Evolutionary conservation across 2,888 invertebrate genomes (phyloP), one percentile per base, ranked within the genome.

Genomic region (Cheilosia variabilis): DNA sequence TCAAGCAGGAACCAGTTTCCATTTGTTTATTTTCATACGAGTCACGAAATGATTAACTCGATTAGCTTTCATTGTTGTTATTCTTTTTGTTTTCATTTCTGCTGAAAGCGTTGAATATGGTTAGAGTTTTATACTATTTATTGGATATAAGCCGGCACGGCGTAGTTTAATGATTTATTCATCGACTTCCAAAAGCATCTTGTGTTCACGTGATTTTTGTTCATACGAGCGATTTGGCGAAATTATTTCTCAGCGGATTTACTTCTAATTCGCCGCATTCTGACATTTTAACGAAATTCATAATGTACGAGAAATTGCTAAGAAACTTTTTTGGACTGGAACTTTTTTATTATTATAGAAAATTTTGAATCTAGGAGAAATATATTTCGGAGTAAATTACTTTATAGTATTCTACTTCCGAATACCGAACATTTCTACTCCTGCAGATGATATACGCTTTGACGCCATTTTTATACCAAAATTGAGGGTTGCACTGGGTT

Each of bases 1-100:
- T n/a, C 10, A 71, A 60, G 37, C 15, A 13, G 27, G 13, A 68
- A 55, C 71, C 17, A 37, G 71, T 71, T 71, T 50, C n/a, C 1
- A n/a, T 69, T 9, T 45, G 19, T 17, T 55, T 43, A 43, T 45
- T 17, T 47, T 9, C 9, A 7, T 0, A 45, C 47, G 68, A 68
- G 43, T 68, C 53, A 68, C 4, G 27, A 13, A 15, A 47, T 43
- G 17, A 10, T 27, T 7, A 31, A 60, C 17, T 37, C 19, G 13
- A 50, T 63, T 47, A 15, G 34, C 43, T 43, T 41, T 22, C 22
- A 43, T 60, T 60, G 43, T n/a, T 43, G 60, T 43, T 60, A 43
- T 43, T 43, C n/a, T 43, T 24, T 43, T 60, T 58, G 13, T 41
- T 41, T 41, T 58, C 15, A 9, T 58, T 58, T 41, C 15, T 22